These are phyloP conservation scores for Punctoribates punctum DNA, from an alignment of 2,888 invertebrate genomes.

Conservation along the genomic window DNA sequence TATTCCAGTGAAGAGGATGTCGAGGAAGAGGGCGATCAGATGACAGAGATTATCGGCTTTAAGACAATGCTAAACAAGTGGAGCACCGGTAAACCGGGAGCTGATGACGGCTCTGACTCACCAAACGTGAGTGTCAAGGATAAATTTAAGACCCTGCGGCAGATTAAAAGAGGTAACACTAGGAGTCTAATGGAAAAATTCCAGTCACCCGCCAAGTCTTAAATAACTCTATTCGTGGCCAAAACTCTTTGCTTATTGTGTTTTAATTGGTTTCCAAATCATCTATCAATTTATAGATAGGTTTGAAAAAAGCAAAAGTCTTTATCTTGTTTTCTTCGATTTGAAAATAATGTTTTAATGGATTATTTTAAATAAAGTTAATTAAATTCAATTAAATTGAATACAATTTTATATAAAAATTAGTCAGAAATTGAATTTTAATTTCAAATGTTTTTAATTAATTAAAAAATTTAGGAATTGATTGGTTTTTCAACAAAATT, in stretches of 20 bases:
- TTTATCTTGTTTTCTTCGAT: neutral
- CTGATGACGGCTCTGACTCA: neutral
- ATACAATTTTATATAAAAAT: neutral
- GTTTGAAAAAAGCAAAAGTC: neutral
- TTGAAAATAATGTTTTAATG: neutral
- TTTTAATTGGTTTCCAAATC: neutral
- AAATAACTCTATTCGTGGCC: neutral
- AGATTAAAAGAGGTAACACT: conserved; percentile 27
- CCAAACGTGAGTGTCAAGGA: neutral
- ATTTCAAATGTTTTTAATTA: neutral
- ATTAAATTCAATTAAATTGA: neutral
- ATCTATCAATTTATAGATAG: neutral
- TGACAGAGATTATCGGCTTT: neutral
- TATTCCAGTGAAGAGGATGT: neutral
- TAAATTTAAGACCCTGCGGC: conserved; percentile 3
- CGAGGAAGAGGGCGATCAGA: neutral
- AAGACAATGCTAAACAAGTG: conserved; percentile 4
- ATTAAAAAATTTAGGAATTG: neutral
- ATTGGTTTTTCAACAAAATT: neutral
- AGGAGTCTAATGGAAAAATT: conserved; percentile 26
- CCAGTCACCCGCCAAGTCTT: neutral
- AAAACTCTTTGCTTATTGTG: neutral
- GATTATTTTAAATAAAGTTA: too few species aligned
- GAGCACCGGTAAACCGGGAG: neutral
- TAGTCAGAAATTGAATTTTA: neutral